Conservation (phyloP, 2,113 vertebrate species). For the Gobius niger region DNA sequence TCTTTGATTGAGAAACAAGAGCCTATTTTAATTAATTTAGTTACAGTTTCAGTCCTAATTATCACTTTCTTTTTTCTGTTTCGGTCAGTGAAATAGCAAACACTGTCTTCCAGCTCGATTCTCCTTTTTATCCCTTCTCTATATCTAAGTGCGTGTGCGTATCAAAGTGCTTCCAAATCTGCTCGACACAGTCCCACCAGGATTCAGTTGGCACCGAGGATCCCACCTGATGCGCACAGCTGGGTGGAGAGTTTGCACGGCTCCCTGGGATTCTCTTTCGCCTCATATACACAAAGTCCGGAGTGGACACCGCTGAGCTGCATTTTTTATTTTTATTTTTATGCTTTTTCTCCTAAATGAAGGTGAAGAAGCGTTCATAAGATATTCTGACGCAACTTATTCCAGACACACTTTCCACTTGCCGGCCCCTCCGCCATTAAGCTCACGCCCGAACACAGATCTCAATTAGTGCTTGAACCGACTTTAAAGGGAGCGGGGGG, state of each 20-base stretch:
- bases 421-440: constrained; percentile 24
- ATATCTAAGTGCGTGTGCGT: constrained; percentile 11
- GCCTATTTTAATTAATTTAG: too few relatives aligned
- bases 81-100: too few relatives aligned
- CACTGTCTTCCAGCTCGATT: too few relatives aligned
- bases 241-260: constrained; percentile 18
- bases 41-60: too few relatives aligned
- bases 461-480: constrained; percentile 35
- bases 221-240: constrained; percentile 47
- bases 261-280: constrained; percentile 23
- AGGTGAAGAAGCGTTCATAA: constrained; percentile 17
- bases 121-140: not conserved
- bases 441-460: constrained; percentile 21
- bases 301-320: constrained; percentile 9
- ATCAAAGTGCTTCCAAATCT: constrained; percentile 30
- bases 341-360: constrained; percentile 13
- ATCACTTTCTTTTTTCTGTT: too few relatives aligned
- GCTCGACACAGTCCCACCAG: constrained; percentile 41
- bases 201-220: constrained; percentile 48
- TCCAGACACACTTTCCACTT: constrained; percentile 22
- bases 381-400: constrained; percentile 32
- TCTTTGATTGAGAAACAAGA: too few relatives aligned
- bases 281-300: constrained; percentile 9
- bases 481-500: constrained; percentile 6
- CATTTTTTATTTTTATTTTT: not conserved